These are phyloP conservation scores for Dreissena polymorpha DNA, from an alignment of 1,140 invertebrate genomes.

Conservation along the genomic window DNA sequence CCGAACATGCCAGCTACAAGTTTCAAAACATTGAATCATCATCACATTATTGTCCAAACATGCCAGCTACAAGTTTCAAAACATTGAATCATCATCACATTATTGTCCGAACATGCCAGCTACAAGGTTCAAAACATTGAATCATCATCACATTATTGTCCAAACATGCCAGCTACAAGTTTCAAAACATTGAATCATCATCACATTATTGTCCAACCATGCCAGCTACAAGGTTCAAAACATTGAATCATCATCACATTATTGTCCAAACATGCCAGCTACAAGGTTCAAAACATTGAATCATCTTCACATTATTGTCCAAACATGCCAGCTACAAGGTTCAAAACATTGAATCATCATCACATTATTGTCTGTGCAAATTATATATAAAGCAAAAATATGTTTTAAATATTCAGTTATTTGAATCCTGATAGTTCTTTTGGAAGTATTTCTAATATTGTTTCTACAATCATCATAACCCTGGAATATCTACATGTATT, in stretches of 20 bases:
- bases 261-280: constrained; percentile 99
- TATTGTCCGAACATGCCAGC: constrained; percentile 99
- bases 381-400: background rate
- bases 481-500: no score
- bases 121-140: constrained; percentile 77
- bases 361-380: background rate
- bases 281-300: constrained; percentile 45
- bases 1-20: constrained; percentile 97
- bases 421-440: background rate
- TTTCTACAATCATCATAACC: background rate
- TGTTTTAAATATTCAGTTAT: background rate
- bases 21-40: no score
- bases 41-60: constrained; percentile 98
- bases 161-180: constrained; percentile 97
- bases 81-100: no score
- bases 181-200: no score
- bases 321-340: no score
- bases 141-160: no score
- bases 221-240: constrained; percentile 88
- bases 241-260: no score
- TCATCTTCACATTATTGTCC: background rate
- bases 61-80: constrained; percentile 90
- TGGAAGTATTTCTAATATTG: background rate
- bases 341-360: no score
- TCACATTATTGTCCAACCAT: constrained; percentile 99